These are phyloP conservation scores for Laothoe populi DNA, from an alignment of 2,888 invertebrate genomes.

Conservation along the genomic window DNA sequence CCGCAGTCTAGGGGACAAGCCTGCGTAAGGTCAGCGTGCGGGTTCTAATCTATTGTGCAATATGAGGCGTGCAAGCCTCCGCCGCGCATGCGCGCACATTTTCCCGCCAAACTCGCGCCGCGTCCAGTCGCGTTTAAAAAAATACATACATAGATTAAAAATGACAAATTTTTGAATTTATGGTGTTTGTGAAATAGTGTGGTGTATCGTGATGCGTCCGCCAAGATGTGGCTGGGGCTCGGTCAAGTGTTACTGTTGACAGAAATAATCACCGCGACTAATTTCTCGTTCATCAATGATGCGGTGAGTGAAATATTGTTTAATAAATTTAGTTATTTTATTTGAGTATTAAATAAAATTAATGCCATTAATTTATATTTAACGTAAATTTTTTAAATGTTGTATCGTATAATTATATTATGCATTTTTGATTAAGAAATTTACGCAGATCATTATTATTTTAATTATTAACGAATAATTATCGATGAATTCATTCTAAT, in stretches of 20 bases:
- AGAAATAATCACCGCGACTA: constrained; percentile 59
- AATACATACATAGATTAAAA: constrained; percentile 26
- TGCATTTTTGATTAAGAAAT: too few species aligned
- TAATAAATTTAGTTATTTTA: background rate
- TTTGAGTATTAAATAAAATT: background rate
- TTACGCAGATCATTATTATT: too few species aligned
- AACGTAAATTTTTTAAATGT: too few species aligned
- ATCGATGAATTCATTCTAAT: too few species aligned
- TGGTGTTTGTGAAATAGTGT: constrained; percentile 37
- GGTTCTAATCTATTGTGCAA: constrained; percentile 70
- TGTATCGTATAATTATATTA: too few species aligned
- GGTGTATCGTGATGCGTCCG: constrained; percentile 62
- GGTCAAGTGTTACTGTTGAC: constrained; percentile 68
- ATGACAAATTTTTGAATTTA: constrained; percentile 12
- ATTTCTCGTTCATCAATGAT: constrained; percentile 55
- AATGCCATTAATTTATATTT: background rate
- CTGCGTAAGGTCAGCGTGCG: constrained; percentile 50
- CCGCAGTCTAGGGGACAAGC: constrained; percentile 42
- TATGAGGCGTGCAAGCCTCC: constrained; percentile 62
- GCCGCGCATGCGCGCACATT: constrained; percentile 73
- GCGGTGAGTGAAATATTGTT: constrained; percentile 55
- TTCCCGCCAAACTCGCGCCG: constrained; percentile 75
- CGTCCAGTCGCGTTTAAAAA: constrained; percentile 59
- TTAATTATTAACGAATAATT: too few species aligned
- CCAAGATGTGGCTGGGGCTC: constrained; percentile 70